Evolutionary conservation across 2,113 vertebrate species (phyloP).

Genomic region (Lonchura striata): DNA sequence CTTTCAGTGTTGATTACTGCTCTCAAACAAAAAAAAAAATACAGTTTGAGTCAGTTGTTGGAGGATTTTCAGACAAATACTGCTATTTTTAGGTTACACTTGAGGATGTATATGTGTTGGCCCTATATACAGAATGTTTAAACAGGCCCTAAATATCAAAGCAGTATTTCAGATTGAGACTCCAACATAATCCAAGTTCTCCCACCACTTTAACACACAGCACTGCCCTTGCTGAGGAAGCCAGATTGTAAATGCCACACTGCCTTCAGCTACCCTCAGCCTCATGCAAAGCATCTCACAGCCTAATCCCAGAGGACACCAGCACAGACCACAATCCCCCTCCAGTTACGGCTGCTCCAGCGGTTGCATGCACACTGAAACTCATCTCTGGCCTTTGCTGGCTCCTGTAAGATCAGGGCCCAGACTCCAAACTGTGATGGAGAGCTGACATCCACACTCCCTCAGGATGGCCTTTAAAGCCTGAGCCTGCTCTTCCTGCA

Average conservation of each 20-base stretch:
- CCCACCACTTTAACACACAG: not conserved
- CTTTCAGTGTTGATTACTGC: not conserved
- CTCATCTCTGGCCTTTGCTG: not conserved
- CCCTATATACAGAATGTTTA: not conserved
- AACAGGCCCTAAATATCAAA: not conserved
- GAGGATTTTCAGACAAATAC: not conserved
- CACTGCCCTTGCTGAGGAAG: not conserved
- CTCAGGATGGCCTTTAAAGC: not conserved
- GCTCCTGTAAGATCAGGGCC: not conserved
- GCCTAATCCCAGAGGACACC: not conserved
- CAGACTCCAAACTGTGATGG: not conserved
- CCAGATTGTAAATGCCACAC: rapidly evolving
- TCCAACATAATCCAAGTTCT: not conserved
- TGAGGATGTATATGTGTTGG: not conserved
- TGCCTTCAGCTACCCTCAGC: not conserved
- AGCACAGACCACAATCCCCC: not conserved
- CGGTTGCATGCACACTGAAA: not conserved
- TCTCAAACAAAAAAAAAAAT: not conserved
- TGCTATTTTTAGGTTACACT: not conserved
- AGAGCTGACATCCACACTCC: not conserved
- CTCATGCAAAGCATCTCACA: not conserved
- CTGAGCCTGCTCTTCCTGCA: not conserved
- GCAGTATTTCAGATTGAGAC: not conserved
- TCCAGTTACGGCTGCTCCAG: not conserved
- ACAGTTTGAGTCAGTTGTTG: not conserved